A percentile compares a stretch with the other conserved stretches of the same genome.
phyloP scores from a whole-genome alignment of 2,797 vertebrate genomes.

The Podarcis siculus region DNA sequence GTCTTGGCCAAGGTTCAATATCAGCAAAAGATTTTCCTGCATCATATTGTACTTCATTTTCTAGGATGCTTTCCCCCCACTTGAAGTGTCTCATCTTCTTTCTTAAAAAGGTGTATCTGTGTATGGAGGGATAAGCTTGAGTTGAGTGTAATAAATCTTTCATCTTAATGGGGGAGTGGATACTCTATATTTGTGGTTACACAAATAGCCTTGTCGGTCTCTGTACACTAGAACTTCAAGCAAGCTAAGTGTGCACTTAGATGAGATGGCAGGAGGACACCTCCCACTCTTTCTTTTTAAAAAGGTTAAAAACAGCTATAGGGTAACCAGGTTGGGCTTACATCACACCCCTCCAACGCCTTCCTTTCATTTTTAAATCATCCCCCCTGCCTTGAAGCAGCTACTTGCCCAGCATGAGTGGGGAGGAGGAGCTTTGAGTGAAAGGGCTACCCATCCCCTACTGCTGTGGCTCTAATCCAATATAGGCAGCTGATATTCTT shows the following conservation, averaged over 20 bases:
- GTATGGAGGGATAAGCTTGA: neutral
- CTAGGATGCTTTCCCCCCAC: neutral
- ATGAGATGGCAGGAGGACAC: neutral
- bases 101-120: neutral
- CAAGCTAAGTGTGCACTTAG: neutral
- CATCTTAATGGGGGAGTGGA: neutral
- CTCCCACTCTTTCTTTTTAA: neutral
- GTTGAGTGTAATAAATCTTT: constrained; percentile 12
- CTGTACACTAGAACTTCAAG: neutral
- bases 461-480: neutral
- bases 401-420: neutral
- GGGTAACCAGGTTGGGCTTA: neutral
- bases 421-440: neutral
- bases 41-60: neutral
- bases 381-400: neutral
- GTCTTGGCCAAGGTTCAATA: neutral
- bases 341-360: no score
- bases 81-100: neutral
- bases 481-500: neutral
- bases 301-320: neutral
- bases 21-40: neutral
- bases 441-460: no score
- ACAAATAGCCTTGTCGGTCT: neutral
- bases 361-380: neutral
- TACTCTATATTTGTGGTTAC: neutral